Base-by-base conservation (phyloP, 2,113 vertebrate genomes). In the Peromyscus californicus region DNA sequence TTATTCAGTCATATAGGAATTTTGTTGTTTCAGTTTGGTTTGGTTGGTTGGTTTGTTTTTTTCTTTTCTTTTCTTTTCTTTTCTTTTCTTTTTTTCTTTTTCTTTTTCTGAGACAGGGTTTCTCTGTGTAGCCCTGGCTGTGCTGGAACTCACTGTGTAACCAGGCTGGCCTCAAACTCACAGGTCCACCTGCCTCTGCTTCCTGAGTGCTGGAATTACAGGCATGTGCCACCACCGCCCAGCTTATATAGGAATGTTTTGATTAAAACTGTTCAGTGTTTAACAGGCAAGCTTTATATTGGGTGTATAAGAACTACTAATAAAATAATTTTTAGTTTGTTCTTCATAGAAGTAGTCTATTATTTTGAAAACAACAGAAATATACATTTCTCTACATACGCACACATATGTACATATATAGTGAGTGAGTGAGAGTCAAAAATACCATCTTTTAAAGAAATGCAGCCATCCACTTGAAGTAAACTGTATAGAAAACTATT, bases 311-410 rank as follows among this genome's bases (percentile, higher is more conserved):
- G 1, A 88, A 2, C 67, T 86, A 21, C 88, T 88, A 74, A 92
- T 91, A 87, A 92, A 90, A 36, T 93, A 86, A 36, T 93, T 76
- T 69, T 8, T 83, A 2, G 80, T 26, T 84, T 67, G 54, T 63
- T 90, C 12, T 88, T 95, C 94, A 26, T 93, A 63, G 57, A 91
- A 97, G 76, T 94, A 83, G 24, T 80, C 48, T 65, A 36, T 29
- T 67, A 36, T 94, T 75, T 94, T 88, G 48, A 82, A 96, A 95
- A 85, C 21, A 75, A 65, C 45, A 96, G 70, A 75, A 70, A 29
- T 54, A 79, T 90, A 79, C 51, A 76, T 59, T 70, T 69, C 67
- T 69, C 67, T 69, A 12, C 31, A 33, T 33, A 33, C 12, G 17
- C 67, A 94, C 22, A 75, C 5, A 42, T 3, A 42, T 39, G 4